Conservation (phyloP, 2,113 vertebrate species). For the Scytalopus superciliaris region DNA sequence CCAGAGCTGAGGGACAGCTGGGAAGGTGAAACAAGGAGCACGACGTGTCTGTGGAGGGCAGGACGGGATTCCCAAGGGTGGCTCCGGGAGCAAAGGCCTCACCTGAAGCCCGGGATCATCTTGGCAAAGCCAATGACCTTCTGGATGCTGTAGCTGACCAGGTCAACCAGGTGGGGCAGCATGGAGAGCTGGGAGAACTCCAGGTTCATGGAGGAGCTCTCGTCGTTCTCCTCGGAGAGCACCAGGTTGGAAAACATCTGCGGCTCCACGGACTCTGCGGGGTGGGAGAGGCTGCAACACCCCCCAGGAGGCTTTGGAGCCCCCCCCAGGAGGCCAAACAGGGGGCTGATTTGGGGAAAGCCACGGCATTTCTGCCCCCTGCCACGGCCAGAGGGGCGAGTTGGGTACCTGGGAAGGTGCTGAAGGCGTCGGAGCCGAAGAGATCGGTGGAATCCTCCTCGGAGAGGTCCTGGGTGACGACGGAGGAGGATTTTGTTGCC, state of each 20-base stretch:
- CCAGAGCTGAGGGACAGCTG: neutral
- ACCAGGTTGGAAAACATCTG: slow-evolving; percentile 80
- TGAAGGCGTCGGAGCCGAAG: slow-evolving; percentile 67
- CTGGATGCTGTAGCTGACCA: slow-evolving; percentile 98
- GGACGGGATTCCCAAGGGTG: rapidly evolving
- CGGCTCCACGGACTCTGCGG: slow-evolving; percentile 78
- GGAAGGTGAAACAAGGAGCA: neutral
- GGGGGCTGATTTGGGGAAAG: rapidly evolving
- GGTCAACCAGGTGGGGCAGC: slow-evolving; percentile 93
- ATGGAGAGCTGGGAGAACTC: slow-evolving; percentile 82
- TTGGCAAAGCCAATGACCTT: slow-evolving; percentile 98
- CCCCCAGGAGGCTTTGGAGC: neutral
- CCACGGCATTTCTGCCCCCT: rapidly evolving
- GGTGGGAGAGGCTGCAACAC: neutral
- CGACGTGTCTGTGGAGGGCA: neutral
- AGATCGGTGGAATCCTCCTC: slow-evolving; percentile 82
- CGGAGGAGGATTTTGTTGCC: slow-evolving; percentile 71
- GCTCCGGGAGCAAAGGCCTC: neutral
- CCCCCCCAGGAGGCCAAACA: too few species aligned
- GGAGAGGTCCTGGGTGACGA: slow-evolving; percentile 68
- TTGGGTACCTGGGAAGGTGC: slow-evolving; percentile 75
- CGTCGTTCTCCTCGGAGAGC: slow-evolving; percentile 78
- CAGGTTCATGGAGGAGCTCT: slow-evolving; percentile 43
- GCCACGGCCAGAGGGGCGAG: rapidly evolving
- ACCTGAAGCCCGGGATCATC: slow-evolving; percentile 98